A percentile compares a stretch with the other conserved stretches of the same genome.
These are phyloP conservation scores for Lepisosteus oculatus DNA, from an alignment of 2,113 vertebrate species.

Conservation along the genomic window DNA sequence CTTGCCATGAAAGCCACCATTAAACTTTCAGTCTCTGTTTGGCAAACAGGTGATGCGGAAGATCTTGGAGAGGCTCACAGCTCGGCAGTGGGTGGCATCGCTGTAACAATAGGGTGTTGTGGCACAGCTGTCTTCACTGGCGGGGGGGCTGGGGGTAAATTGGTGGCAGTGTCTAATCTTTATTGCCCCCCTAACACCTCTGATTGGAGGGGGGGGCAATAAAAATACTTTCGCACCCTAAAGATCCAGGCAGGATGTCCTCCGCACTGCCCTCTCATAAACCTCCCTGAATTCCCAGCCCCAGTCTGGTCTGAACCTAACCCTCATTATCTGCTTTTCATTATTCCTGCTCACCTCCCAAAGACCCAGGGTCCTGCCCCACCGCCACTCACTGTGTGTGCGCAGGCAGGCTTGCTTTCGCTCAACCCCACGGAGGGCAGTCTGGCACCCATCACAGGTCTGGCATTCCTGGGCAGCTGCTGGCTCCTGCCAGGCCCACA, in stretches of 20 bases:
- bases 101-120: no score
- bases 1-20: no score
- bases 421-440: neutral
- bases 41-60: no score
- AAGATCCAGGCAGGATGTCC: constrained; percentile 56
- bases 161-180: constrained; percentile 38
- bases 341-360: constrained; percentile 33
- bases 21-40: no score
- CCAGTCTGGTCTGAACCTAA: constrained; percentile 28
- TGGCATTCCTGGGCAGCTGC: neutral
- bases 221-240: constrained; percentile 71
- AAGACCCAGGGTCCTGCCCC: no score
- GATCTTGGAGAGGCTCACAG: no score
- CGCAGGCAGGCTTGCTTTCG: no score
- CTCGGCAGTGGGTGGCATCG: no score
- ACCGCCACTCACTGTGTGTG: no score
- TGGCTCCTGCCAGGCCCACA: neutral
- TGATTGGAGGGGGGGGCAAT: constrained; percentile 56
- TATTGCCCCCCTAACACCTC: constrained; percentile 56
- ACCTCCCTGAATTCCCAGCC: constrained; percentile 54
- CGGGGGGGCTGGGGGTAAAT: constrained; percentile 32
- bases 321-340: constrained; percentile 25
- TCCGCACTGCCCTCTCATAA: constrained; percentile 57
- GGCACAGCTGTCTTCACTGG: no score
- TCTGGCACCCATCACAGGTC: neutral